Percentiles rank a stretch among this genome's conserved stretches.
Conservation (phyloP, 2,888 invertebrate genomes). For the Folsomia candida region DNA sequence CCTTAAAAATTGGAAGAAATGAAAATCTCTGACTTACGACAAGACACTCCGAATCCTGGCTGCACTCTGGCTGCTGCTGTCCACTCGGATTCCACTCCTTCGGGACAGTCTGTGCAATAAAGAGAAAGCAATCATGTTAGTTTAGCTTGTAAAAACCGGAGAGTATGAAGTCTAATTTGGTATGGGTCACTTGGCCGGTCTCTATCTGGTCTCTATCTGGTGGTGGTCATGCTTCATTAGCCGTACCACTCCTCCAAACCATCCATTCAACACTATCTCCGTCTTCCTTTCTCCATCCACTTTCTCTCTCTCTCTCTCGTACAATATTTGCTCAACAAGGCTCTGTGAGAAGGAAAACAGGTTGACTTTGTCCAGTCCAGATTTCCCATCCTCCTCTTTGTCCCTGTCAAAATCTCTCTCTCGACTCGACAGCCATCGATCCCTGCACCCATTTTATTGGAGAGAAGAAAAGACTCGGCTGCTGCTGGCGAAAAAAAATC, state of each 20-base stretch:
- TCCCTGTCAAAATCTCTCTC: too few relatives aligned
- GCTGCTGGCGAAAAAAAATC: neutral
- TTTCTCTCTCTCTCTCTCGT: neutral
- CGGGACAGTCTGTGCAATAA: neutral
- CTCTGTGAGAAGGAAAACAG: neutral
- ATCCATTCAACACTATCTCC: too few relatives aligned
- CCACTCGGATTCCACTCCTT: too few relatives aligned
- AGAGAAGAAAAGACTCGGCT: too few relatives aligned
- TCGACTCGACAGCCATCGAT: too few relatives aligned
- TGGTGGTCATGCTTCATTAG: neutral
- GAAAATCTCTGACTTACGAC: neutral
- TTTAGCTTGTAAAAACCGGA: too few relatives aligned
- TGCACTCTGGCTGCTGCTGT: neutral
- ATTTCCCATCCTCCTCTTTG: neutral
- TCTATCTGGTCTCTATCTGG: too few relatives aligned
- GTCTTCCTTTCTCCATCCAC: neutral
- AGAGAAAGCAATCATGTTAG: neutral
- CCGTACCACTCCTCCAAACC: too few relatives aligned
- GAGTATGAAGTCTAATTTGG: too few relatives aligned
- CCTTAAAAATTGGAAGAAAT: too few relatives aligned
- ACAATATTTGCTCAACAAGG: neutral
- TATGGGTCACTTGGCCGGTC: too few relatives aligned
- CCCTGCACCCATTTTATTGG: neutral
- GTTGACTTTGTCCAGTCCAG: neutral
- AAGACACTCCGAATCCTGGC: neutral